Evolutionary conservation across 2,113 vertebrate genomes (phyloP).

Genomic region (Lasiurus cinereus): DNA sequence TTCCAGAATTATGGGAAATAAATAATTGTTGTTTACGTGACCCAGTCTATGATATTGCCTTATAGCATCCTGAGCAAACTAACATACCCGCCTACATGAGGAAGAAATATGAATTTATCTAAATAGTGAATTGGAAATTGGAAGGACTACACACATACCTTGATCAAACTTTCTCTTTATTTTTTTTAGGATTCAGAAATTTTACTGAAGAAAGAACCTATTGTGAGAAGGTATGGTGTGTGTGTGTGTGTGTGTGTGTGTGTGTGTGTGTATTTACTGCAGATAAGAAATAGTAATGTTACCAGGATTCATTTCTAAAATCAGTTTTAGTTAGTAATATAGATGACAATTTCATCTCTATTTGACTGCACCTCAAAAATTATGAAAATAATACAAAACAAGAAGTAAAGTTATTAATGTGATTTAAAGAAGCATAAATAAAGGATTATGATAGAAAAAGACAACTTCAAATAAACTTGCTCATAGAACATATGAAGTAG

Average conservation of each 20-base stretch:
- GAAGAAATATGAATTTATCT: neutral
- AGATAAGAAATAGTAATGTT: constrained; percentile 5
- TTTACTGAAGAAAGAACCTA: neutral
- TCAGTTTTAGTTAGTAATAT: neutral
- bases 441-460: neutral
- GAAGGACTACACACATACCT: neutral
- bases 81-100: neutral
- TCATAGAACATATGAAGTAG: neutral
- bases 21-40: neutral
- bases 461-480: neutral
- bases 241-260: neutral
- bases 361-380: neutral
- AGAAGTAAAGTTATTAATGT: neutral
- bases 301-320: neutral
- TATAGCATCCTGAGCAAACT: neutral
- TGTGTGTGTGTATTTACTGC: neutral
- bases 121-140: neutral
- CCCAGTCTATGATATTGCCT: neutral
- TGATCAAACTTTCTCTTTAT: neutral
- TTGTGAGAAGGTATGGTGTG: neutral
- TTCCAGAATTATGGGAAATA: neutral
- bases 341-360: neutral
- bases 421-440: neutral
- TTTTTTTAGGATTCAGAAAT: constrained; percentile 2
- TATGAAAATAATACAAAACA: neutral